Percentiles rank a stretch among this genome's conserved stretches.
Conservation (phyloP, 2,113 vertebrate genomes). For the Rana temporaria region DNA sequence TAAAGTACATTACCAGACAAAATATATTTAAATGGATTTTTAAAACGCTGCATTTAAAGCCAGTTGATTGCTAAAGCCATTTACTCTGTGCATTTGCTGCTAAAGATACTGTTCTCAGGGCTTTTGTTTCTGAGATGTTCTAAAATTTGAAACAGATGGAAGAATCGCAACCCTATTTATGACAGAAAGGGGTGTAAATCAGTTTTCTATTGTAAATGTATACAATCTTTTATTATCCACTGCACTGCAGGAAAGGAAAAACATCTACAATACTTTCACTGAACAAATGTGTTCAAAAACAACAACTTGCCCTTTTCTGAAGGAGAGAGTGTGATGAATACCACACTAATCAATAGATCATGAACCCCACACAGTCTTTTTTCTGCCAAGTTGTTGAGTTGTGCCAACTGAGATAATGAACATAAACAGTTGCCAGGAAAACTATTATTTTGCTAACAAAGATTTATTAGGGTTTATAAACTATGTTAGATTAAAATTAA, state of each 20-base stretch:
- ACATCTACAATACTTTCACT: background rate
- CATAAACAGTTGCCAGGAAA: background rate
- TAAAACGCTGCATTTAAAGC: background rate
- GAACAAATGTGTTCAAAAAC: background rate
- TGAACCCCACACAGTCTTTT: background rate
- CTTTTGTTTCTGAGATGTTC: background rate
- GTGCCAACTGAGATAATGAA: background rate
- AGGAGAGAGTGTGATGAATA: background rate
- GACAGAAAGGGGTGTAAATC: background rate
- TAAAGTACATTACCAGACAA: background rate
- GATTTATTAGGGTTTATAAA: background rate
- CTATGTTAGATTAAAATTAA: background rate
- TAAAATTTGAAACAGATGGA: background rate
- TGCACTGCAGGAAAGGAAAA: slow-evolving; percentile 22
- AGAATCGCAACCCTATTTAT: slow-evolving; percentile 12
- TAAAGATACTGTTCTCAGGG: background rate
- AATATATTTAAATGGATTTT: background rate
- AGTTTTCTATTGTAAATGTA: slow-evolving; percentile 10
- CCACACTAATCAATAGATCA: slow-evolving; percentile 12
- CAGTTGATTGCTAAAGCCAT: too few species aligned
- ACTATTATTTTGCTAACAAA: background rate
- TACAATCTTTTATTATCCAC: slow-evolving; percentile 1
- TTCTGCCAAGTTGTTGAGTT: background rate
- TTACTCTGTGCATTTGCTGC: background rate
- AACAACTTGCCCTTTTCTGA: slow-evolving; percentile 10